Conservation (phyloP, 2,113 vertebrate genomes). For the Pelvicachromis taeniatus region DNA sequence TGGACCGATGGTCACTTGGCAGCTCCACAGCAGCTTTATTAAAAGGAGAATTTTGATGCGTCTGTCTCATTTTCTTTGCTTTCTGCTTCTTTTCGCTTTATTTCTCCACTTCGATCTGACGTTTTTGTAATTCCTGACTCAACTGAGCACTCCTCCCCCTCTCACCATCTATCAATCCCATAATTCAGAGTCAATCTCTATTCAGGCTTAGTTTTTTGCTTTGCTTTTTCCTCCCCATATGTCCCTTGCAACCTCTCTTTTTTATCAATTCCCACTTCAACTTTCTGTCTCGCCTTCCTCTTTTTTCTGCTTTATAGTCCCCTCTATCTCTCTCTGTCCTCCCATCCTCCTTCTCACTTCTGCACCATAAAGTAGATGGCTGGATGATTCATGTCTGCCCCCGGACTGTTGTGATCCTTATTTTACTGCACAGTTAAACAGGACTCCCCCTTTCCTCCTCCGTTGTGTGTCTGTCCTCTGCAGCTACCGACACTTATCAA, state of each 20-base stretch:
- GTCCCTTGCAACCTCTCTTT: neutral
- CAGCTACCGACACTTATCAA: conserved; percentile 28
- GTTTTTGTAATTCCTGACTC: neutral
- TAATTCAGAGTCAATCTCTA: neutral
- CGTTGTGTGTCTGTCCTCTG: conserved; percentile 26
- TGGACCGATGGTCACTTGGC: neutral
- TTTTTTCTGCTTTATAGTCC: neutral
- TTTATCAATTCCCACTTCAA: conserved; percentile 3
- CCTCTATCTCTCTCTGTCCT: conserved; percentile 3
- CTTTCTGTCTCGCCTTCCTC: neutral
- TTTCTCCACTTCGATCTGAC: neutral
- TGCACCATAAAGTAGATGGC: conserved; percentile 40
- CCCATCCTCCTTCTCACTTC: conserved; percentile 27
- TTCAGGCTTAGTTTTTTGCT: neutral
- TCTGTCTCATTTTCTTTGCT: neutral
- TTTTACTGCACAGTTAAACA: conserved; percentile 41
- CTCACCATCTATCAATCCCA: neutral
- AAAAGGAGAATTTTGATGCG: neutral
- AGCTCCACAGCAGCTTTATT: neutral
- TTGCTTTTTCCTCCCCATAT: neutral
- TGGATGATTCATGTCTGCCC: conserved; percentile 48
- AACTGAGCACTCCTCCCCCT: neutral
- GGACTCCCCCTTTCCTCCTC: conserved; percentile 3
- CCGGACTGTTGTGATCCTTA: conserved; percentile 49
- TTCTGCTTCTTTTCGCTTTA: neutral